Conservation (phyloP, 2,113 vertebrate genomes). For the Misgurnus mizolepis region DNA sequence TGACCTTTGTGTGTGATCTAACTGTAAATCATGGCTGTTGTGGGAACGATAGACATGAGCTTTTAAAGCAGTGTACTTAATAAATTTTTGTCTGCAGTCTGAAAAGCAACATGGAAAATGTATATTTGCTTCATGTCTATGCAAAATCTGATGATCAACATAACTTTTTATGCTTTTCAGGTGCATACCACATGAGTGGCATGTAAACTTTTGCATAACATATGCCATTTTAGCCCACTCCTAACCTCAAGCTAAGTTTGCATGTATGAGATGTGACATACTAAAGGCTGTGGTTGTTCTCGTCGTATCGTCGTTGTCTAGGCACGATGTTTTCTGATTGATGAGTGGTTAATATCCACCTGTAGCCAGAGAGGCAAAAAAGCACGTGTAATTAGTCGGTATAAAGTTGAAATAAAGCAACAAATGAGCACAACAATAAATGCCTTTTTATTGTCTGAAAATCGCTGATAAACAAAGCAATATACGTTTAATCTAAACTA, state of each 20-base stretch:
- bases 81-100: slow-evolving; percentile 27
- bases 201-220: slow-evolving; percentile 29
- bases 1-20: slow-evolving; percentile 9
- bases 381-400: too few relatives aligned
- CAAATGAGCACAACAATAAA: too few relatives aligned
- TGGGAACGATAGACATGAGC: slow-evolving; percentile 38
- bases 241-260: not conserved
- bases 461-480: too few relatives aligned
- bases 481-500: too few relatives aligned
- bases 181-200: slow-evolving; percentile 19
- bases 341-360: too few relatives aligned
- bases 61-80: slow-evolving; percentile 37
- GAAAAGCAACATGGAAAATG: slow-evolving; percentile 32
- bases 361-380: too few relatives aligned
- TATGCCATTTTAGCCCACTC: slow-evolving; percentile 26
- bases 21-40: slow-evolving; percentile 13
- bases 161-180: not conserved
- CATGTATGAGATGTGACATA: too few relatives aligned
- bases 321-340: too few relatives aligned
- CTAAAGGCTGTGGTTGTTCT: too few relatives aligned
- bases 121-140: slow-evolving; percentile 21
- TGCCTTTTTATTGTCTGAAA: too few relatives aligned
- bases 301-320: too few relatives aligned
- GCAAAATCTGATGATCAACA: not conserved
- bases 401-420: too few relatives aligned